Evolutionary conservation across 2,797 vertebrate species (phyloP).

Genomic region (Rousettus madagascariensis): DNA sequence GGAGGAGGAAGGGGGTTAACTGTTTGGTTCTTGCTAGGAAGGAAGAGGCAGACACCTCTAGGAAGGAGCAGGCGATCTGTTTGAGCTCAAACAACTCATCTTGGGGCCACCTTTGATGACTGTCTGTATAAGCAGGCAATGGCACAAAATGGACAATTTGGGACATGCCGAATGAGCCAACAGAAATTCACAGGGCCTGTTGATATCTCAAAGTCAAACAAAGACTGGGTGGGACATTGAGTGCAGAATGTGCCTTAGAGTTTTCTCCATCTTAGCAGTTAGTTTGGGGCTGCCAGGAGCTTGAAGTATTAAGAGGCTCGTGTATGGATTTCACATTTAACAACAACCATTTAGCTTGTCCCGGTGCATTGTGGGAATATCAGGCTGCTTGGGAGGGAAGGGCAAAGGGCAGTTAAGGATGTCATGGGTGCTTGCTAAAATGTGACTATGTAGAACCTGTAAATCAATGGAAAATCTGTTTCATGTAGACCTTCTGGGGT

Average conservation of each 20-base stretch:
- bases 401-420: not conserved
- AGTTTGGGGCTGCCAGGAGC: not conserved
- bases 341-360: not conserved
- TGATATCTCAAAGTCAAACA: slow-evolving; percentile 51
- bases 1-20: slow-evolving; percentile 66
- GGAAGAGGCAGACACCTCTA: slow-evolving; percentile 61
- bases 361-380: not conserved
- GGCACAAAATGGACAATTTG: slow-evolving; percentile 68
- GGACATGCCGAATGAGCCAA: slow-evolving; percentile 58
- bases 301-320: not conserved
- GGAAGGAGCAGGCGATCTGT: slow-evolving; percentile 69
- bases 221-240: not conserved
- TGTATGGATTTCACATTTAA: not conserved
- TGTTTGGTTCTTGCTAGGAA: slow-evolving; percentile 69
- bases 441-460: not conserved
- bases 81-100: slow-evolving; percentile 67
- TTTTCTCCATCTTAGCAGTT: not conserved
- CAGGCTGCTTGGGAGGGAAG: not conserved
- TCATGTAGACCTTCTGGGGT: not conserved
- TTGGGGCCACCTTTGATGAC: slow-evolving; percentile 65
- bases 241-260: not conserved
- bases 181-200: not conserved
- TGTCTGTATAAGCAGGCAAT: slow-evolving; percentile 61
- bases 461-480: not conserved
- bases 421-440: not conserved